A percentile compares a stretch with the other conserved stretches of the same genome.
Conservation (phyloP, 1,140 invertebrate species). For the Linepithema humile region DNA sequence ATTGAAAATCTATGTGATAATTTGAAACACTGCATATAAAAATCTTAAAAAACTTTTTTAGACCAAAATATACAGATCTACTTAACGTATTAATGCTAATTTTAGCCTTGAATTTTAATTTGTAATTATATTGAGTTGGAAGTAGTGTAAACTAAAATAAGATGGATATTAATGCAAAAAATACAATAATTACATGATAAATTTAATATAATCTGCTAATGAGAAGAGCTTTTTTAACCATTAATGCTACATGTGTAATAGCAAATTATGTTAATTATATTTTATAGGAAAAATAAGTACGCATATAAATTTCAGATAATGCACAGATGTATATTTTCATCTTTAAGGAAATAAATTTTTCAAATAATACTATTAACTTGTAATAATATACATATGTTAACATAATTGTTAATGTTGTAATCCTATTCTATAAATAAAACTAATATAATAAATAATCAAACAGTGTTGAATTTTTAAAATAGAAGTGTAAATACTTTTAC, state of each 20-base stretch:
- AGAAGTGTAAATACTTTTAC: conserved; percentile 6
- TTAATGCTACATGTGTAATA: no score
- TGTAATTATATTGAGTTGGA: no score
- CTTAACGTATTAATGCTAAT: no score
- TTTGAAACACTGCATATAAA: neutral
- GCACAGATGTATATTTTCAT: conserved; percentile 66
- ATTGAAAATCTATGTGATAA: neutral
- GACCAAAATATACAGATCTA: no score
- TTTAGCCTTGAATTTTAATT: no score
- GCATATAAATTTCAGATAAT: conserved; percentile 3
- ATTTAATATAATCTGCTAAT: no score
- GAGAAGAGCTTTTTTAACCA: no score
- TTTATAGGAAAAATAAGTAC: conserved; percentile 23
- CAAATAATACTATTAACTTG: conserved; percentile 55
- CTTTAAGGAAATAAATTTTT: conserved; percentile 49
- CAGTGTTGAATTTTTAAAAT: conserved; percentile 28
- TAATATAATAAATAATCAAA: conserved; percentile 6
- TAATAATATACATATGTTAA: conserved; percentile 52
- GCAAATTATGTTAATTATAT: no score
- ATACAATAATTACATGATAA: no score
- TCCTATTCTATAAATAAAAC: neutral
- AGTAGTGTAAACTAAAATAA: no score
- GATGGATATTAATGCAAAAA: no score
- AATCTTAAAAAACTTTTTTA: neutral
- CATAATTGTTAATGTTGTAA: conserved; percentile 48